Evolutionary conservation across 2,888 invertebrate species (phyloP).

Genomic region (Clostera curtula): DNA sequence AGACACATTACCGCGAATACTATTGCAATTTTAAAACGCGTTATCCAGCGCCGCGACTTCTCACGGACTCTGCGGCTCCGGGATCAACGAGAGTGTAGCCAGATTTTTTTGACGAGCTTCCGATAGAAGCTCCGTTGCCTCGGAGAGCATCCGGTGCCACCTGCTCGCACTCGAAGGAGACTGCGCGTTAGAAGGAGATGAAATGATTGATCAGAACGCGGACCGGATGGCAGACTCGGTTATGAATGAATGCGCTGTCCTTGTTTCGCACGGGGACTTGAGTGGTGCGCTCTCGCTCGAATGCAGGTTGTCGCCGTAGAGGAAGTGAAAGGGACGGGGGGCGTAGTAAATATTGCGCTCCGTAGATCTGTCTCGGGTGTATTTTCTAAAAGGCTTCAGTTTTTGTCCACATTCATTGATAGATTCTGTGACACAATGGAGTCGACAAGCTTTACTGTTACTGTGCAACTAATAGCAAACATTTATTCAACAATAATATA

Average conservation of each 20-base stretch:
- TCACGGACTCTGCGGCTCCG: slow-evolving; percentile 17
- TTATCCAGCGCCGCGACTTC: slow-evolving; percentile 22
- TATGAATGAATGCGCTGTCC: slow-evolving; percentile 71
- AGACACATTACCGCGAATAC: slow-evolving; percentile 31
- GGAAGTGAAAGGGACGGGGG: slow-evolving; percentile 74
- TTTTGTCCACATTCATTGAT: slow-evolving; percentile 65
- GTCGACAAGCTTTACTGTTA: slow-evolving; percentile 8
- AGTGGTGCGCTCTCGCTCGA: slow-evolving; percentile 47
- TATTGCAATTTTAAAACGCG: slow-evolving; percentile 29
- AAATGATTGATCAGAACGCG: slow-evolving; percentile 64
- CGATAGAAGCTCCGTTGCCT: slow-evolving; percentile 54
- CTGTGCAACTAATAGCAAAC: neutral
- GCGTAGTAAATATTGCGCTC: slow-evolving; percentile 72
- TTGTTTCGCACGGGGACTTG: slow-evolving; percentile 37
- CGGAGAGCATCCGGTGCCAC: slow-evolving; percentile 65
- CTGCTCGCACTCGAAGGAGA: slow-evolving; percentile 67
- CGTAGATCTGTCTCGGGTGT: slow-evolving; percentile 53
- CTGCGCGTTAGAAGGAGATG: slow-evolving; percentile 69
- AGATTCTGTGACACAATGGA: slow-evolving; percentile 28
- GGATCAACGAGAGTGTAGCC: slow-evolving; percentile 37
- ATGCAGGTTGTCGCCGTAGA: slow-evolving; percentile 67
- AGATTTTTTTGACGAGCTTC: slow-evolving; percentile 58
- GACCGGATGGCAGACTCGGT: slow-evolving; percentile 73
- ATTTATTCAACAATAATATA: slow-evolving; percentile 1
- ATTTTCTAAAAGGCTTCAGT: slow-evolving; percentile 51